Base-by-base conservation (phyloP, 2,888 invertebrate genomes). In the Eretmocerus hayati region DNA sequence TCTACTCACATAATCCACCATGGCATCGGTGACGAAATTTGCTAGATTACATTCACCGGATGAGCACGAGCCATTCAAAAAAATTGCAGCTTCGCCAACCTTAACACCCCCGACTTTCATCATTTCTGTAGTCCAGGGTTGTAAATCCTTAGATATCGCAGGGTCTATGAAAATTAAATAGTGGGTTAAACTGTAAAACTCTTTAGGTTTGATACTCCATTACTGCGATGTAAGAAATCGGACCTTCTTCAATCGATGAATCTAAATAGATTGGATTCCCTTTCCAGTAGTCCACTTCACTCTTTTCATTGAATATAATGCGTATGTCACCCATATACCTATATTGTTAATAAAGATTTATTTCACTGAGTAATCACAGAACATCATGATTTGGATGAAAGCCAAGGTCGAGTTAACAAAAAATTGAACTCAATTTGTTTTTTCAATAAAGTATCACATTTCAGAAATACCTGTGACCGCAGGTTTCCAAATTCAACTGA, bases 251-350 rank as follows among this genome's bases (percentile, higher is more conserved):
- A n/a, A 87, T 75, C 36, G 76, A 75, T 0, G 71, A 63, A 31
- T 81, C 79, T 61, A 88, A 67, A 57, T 79, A 83, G 51, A 88
- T 79, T 0, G 89, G 89, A 47, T 81, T 77, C 1, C 91, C 91
- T n/a, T 76, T 74, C 78, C 83, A 89, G 8, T 70, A 61, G 6
- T 74, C 68, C 1, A 89, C 72, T 52, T 81, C 77, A 5, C 90
- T 90, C 0, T 75, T 62, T 0, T 77, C 73, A 66, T 90, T 79
- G 62, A 90, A 85, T 58, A 71, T 78, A 1, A 90, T 76, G 21
- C 82, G 81, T 42, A 92, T 75, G 64, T 84, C 80, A 11, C 91
- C 91, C 33, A 92, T 72, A 66, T 90, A 92, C 62, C 78, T 78
- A 15, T 66, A 73, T n/a, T n/a, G n/a, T n/a, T n/a, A n/a, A n/a